Evolutionary conservation across 2,797 vertebrate species (phyloP).

Genomic region (Malurus leucopterus): DNA sequence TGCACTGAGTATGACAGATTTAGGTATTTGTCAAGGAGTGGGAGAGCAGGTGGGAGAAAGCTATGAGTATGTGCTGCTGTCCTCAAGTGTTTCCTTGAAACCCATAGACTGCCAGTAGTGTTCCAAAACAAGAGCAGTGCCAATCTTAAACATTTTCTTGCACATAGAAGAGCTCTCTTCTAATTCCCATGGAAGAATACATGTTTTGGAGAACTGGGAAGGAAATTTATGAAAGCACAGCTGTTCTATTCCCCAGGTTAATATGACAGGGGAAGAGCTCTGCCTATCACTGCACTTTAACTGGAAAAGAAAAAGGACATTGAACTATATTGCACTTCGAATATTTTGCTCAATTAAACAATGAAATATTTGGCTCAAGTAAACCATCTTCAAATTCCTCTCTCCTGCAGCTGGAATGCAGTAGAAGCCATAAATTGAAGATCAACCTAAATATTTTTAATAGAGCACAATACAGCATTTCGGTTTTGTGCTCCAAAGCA

Average conservation of each 20-base stretch:
- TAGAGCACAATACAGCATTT: not conserved
- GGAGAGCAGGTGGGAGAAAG: slow-evolving; percentile 15
- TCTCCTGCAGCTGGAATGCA: slow-evolving; percentile 28
- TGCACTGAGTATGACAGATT: not conserved
- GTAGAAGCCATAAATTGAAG: slow-evolving; percentile 23
- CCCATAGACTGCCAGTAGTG: not conserved
- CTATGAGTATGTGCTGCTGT: not conserved
- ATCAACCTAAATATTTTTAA: slow-evolving; percentile 48
- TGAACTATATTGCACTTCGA: not conserved
- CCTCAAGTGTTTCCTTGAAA: slow-evolving; percentile 2
- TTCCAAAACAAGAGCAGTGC: slow-evolving; percentile 15
- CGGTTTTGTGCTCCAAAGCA: not conserved
- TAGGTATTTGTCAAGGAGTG: slow-evolving; percentile 18
- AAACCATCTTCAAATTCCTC: slow-evolving; percentile 7
- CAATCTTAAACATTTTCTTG: not conserved
- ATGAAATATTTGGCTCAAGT: slow-evolving; percentile 9
- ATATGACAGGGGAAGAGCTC: not conserved
- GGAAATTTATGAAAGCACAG: not conserved
- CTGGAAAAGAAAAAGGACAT: not conserved
- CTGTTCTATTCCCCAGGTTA: not conserved
- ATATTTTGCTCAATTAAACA: slow-evolving; percentile 25
- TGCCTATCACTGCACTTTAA: not conserved
- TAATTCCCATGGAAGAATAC: not conserved
- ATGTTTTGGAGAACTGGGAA: not conserved
- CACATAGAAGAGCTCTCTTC: not conserved